These are phyloP conservation scores for Hippopotamus amphibius DNA, from an alignment of 2,113 vertebrate genomes.

Conservation along the genomic window DNA sequence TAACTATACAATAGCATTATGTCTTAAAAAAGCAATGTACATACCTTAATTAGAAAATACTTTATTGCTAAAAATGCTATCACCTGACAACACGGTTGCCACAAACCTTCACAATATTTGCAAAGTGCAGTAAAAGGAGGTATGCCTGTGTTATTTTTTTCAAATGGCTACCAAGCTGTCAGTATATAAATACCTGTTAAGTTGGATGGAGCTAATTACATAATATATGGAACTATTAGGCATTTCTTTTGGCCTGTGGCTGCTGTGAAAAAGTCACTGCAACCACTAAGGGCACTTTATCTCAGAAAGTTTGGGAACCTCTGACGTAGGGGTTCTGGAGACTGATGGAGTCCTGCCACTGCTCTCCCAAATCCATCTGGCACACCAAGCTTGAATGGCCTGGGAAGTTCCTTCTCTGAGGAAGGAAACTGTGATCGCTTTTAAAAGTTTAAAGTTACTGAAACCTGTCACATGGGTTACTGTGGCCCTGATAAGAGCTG, in stretches of 20 bases:
- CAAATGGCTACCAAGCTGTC: neutral
- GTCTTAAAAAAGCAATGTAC: neutral
- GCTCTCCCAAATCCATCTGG: neutral
- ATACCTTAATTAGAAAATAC: neutral
- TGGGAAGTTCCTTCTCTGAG: neutral
- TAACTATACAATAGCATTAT: neutral
- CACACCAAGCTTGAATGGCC: neutral
- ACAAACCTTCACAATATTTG: neutral
- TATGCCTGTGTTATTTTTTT: neutral
- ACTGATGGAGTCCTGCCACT: neutral
- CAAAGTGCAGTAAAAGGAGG: neutral
- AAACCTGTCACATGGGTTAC: neutral
- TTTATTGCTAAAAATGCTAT: neutral
- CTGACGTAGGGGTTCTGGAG: neutral
- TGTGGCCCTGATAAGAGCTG: neutral
- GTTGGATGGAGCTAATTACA: constrained; percentile 32
- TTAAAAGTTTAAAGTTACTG: neutral
- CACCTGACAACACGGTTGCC: neutral
- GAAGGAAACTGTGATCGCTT: neutral
- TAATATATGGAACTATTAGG: constrained; percentile 36
- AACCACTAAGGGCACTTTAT: neutral
- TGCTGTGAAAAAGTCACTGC: constrained; percentile 16
- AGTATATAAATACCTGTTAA: constrained; percentile 14
- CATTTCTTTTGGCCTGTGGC: constrained; percentile 15
- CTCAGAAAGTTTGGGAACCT: neutral